Percentiles rank a stretch among this genome's conserved stretches.
These are phyloP conservation scores for Halesus radiatus DNA, from an alignment of 1,140 invertebrate genomes.

Conservation along the genomic window DNA sequence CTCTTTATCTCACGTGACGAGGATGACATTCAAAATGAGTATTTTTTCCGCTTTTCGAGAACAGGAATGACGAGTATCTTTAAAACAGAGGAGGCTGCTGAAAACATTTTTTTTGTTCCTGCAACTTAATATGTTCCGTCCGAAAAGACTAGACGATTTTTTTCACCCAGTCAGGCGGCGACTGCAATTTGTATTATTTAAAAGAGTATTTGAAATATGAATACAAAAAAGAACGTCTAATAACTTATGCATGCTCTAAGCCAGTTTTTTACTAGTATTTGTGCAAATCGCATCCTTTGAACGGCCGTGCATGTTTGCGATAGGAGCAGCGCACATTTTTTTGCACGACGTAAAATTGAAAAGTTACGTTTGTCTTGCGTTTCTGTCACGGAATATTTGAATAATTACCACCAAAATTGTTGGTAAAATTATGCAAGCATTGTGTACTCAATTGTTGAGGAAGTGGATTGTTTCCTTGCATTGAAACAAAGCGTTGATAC, in stretches of 20 bases:
- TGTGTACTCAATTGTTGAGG: not conserved
- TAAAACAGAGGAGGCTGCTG: not conserved
- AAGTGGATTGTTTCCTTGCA: not conserved
- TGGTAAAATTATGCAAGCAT: slow-evolving; percentile 27
- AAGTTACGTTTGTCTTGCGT: slow-evolving; percentile 13
- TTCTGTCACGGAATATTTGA: slow-evolving; percentile 20
- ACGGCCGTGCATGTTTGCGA: slow-evolving; percentile 42
- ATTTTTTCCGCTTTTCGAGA: not conserved
- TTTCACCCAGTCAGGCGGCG: slow-evolving; percentile 35
- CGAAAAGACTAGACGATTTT: slow-evolving; percentile 39
- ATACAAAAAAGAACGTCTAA: slow-evolving; percentile 46
- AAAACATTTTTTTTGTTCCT: slow-evolving; percentile 17
- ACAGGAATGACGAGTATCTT: slow-evolving; percentile 19
- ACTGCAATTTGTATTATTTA: slow-evolving; percentile 47
- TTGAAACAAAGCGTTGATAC: not conserved
- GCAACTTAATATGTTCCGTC: not conserved
- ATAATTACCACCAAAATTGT: slow-evolving; percentile 26
- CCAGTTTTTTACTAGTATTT: slow-evolving; percentile 23
- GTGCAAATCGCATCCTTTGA: slow-evolving; percentile 36
- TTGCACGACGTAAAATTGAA: not conserved
- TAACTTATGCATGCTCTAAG: slow-evolving; percentile 31
- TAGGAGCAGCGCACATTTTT: slow-evolving; percentile 15
- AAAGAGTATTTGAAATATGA: slow-evolving; percentile 44
- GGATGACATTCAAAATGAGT: too few relatives aligned
- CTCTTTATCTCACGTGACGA: too few relatives aligned